A percentile compares a stretch with the other conserved stretches of the same genome.
These are phyloP conservation scores for Polydrusus tereticollis DNA, from an alignment of 2,888 invertebrate species.

Conservation along the genomic window DNA sequence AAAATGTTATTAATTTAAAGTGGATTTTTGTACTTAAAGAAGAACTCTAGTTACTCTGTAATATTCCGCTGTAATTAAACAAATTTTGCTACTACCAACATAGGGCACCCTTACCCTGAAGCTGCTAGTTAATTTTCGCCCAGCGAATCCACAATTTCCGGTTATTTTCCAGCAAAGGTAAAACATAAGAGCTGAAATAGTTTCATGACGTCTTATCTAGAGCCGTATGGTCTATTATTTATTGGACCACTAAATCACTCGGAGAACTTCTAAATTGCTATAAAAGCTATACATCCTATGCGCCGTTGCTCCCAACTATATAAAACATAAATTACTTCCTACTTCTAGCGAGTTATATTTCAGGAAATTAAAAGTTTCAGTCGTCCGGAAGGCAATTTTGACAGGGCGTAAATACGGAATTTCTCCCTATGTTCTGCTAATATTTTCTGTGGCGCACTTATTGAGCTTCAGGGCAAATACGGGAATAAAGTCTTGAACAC, in stretches of 20 bases:
- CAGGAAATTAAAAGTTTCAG: conserved; percentile 36
- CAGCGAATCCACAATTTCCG: conserved; percentile 29
- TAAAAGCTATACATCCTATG: conserved; percentile 26
- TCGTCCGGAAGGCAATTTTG: conserved; percentile 16
- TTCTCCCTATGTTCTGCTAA: background rate
- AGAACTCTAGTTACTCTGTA: too few species aligned
- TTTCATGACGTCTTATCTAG: conserved; percentile 31
- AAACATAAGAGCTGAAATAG: conserved; percentile 34
- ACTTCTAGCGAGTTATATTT: conserved; percentile 26
- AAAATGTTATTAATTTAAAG: too few species aligned
- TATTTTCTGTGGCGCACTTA: too few species aligned
- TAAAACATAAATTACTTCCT: conserved; percentile 39
- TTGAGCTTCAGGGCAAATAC: too few species aligned
- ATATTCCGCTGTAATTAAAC: background rate
- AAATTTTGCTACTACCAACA: background rate
- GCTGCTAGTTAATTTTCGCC: conserved; percentile 20
- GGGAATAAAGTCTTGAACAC: too few species aligned
- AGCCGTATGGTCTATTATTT: conserved; percentile 41
- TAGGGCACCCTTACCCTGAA: background rate
- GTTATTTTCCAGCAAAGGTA: conserved; percentile 25
- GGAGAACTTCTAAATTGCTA: conserved; percentile 41
- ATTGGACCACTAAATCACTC: conserved; percentile 36
- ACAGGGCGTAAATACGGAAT: conserved; percentile 2
- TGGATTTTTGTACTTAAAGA: too few species aligned
- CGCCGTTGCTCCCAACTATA: conserved; percentile 15